A percentile compares a stretch with the other conserved stretches of the same genome.
These are phyloP conservation scores for Augiades crinisus DNA, from an alignment of 2,888 invertebrate genomes.

Conservation along the genomic window DNA sequence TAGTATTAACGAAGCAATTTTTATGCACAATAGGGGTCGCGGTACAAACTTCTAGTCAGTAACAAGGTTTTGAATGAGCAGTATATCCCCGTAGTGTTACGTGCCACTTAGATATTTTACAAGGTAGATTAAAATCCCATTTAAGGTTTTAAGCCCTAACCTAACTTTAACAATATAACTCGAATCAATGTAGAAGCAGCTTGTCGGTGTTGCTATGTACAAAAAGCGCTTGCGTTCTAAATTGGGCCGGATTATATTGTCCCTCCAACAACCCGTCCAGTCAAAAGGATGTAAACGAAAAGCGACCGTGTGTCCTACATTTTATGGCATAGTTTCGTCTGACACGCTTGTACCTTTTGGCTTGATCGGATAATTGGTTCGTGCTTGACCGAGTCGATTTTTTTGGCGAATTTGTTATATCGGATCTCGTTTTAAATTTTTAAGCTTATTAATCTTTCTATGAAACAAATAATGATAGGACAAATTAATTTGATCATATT, in stretches of 20 bases:
- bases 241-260: conserved; percentile 49
- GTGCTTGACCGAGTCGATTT: conserved; percentile 5
- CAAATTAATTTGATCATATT: conserved; percentile 12
- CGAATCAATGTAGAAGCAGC: conserved; percentile 49
- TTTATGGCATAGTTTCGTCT: conserved; percentile 26
- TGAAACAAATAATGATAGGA: neutral
- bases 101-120: conserved; percentile 28
- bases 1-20: conserved; percentile 27
- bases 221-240: conserved; percentile 45
- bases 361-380: conserved; percentile 37
- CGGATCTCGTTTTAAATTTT: neutral
- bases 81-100: conserved; percentile 27
- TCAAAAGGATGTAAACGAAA: conserved; percentile 43
- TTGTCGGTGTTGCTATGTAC: conserved; percentile 54
- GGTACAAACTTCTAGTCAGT: conserved; percentile 30
- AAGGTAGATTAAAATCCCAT: conserved; percentile 22
- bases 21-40: conserved; percentile 9
- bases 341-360: conserved; percentile 37
- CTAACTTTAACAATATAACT: conserved; percentile 39
- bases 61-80: conserved; percentile 33
- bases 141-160: conserved; percentile 32
- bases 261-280: conserved; percentile 56
- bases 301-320: conserved; percentile 30
- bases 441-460: neutral
- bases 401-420: neutral